phyloP scores from a whole-genome alignment of 2,888 invertebrate genomes.

The Dascillus cervinus region DNA sequence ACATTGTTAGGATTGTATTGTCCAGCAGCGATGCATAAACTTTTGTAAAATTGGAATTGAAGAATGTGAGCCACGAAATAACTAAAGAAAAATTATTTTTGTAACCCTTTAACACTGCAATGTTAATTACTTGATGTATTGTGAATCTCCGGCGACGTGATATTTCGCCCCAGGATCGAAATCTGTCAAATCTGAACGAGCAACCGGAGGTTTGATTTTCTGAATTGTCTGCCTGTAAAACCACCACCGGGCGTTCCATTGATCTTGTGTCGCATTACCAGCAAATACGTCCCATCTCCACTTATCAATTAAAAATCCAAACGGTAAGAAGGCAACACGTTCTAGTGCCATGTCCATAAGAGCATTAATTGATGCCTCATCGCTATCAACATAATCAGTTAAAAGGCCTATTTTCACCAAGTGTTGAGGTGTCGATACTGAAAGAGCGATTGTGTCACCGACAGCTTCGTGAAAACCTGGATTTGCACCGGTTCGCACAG shows the following conservation, averaged over 20 bases:
- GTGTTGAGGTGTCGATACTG: conserved; percentile 47
- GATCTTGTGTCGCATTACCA: conserved; percentile 36
- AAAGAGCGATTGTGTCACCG: conserved; percentile 55
- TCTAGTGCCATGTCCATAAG: conserved; percentile 43
- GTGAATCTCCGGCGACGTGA: conserved; percentile 41
- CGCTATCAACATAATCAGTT: conserved; percentile 33
- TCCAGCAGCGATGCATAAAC: conserved; percentile 58
- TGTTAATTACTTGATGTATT: conserved; percentile 39
- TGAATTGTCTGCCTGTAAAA: conserved; percentile 33
- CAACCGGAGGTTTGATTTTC: conserved; percentile 39
- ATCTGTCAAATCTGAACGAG: conserved; percentile 35
- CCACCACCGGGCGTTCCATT: conserved; percentile 44
- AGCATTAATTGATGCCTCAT: conserved; percentile 42
- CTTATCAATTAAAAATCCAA: conserved; percentile 48
- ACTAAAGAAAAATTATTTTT: conserved; percentile 30
- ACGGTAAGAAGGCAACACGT: conserved; percentile 48
- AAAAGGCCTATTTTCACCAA: conserved; percentile 43
- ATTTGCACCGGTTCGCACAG: conserved; percentile 46
- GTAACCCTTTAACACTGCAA: too few species aligned
- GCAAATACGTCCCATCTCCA: conserved; percentile 51
- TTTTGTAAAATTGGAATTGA: conserved; percentile 67
- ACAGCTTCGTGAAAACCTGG: conserved; percentile 58
- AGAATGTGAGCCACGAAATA: conserved; percentile 59
- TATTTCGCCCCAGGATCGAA: conserved; percentile 45
- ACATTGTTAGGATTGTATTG: conserved; percentile 47